Base-by-base conservation (phyloP, 1,140 invertebrate species). In the Rhopalosiphum maidis region DNA sequence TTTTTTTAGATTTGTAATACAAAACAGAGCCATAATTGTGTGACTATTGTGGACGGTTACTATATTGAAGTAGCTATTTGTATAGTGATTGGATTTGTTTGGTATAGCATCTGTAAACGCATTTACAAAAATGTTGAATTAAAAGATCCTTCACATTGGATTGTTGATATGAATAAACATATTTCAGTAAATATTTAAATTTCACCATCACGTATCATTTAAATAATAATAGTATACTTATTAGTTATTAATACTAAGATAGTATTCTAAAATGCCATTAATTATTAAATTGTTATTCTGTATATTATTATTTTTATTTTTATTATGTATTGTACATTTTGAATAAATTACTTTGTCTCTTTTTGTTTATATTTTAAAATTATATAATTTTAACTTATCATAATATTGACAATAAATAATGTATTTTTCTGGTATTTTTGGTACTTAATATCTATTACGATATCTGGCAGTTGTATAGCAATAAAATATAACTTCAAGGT, bases 61-160 rank as follows among this genome's bases (percentile, higher is more conserved):
- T 99, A 99, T 95, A 96, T 99, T 94, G 98, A 99, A 95, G 97
- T 97, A 30, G 94, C 97, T 9, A 94, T 98, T 11, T 99, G 98
- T 94, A 95, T 98, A 23, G 94, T 97, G 0, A 95, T 99, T 93
- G 99, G 98, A n/a, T 96, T 98, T 93, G 86, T 98, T 0, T 99
- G 98, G 98, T 87, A 87, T 87, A 9, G 23, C 5, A 41, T 87
- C 7, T 87, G 2, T 30, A 30, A 30, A 8, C 30, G 86, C 3
- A 23, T 18, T 48, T 41, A 11, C 15, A 87, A 48, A 87, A 87
- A 43, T 43, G 3, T 43, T n/a, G 25, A 87, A 41, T 87, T 9
- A n/a, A 25, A 43, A 87, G 5, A 30, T 25, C 8, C 0, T n/a
- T 48, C 23, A 11, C 11, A 87, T 87, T 87, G 43, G 43, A 43